Base-by-base conservation (phyloP, 1,140 invertebrate genomes). In the Drosophila simulans region DNA sequence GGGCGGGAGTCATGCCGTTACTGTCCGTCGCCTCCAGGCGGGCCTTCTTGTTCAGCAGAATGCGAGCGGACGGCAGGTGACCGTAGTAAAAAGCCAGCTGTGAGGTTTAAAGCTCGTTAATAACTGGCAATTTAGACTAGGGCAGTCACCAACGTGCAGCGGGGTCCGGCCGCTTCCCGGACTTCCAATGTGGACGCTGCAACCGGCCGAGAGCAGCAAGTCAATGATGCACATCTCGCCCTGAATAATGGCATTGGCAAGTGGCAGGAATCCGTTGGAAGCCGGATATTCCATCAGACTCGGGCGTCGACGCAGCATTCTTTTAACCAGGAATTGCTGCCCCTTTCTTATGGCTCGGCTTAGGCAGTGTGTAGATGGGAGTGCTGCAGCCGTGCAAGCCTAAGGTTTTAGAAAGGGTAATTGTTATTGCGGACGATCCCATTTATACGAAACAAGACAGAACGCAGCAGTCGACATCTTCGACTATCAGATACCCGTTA, bases 291-390 rank as follows among this genome's bases (percentile, higher is more conserved):
- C 91, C 25, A 91, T 73, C 13, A 92, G 57, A 20, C 75, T 91
- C 12, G 91, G 85, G 1, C 91, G 77, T 2, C 85, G 72, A 5
- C 89, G 90, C 25, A 92, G 56, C 65, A 92, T 90, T 12, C 91
- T 89, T 42, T 92, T 92, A 3, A 92, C 88, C 65, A 92, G 60
- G 70, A 92, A 92, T 27, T 92, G 91, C 46, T 92, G 89, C 4
- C 86, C 90, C 34, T 92, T 92, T 42, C 58, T 82, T 35, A 92
- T 92, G 53, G 91, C 91, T 1, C 89, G 82, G 66, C 88, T 77
- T 43, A 92, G 53, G 22, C 80, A 80, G 13, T 76, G 77, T 4
- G 91, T 81, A 20, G 91, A 77, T 0, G 91, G 91, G 20, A 65
- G 42, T 4, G 85, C 53, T 3, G 91, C 65, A 25, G 81, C 60